phyloP scores from a whole-genome alignment of 2,113 vertebrate species.

The Rattus norvegicus region DNA sequence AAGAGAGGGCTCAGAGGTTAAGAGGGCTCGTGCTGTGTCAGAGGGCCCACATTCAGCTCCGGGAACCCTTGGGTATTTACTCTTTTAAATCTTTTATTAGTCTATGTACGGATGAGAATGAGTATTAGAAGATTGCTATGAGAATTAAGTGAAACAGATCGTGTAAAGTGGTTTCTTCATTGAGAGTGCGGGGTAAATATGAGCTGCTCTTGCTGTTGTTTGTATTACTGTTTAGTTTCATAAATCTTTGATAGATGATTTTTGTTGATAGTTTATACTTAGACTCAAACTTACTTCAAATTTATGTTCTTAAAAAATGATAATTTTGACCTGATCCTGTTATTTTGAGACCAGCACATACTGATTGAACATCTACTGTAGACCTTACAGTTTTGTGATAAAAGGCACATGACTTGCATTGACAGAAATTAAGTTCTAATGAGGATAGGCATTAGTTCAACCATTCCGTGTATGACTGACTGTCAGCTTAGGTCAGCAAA shows the following conservation, averaged over 20 bases:
- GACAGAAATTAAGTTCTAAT: background rate
- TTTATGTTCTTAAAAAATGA: background rate
- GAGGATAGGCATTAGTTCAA: background rate
- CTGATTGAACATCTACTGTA: background rate
- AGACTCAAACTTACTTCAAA: background rate
- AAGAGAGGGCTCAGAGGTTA: background rate
- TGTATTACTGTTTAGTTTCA: background rate
- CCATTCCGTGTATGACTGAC: background rate
- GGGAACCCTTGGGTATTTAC: background rate
- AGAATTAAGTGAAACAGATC: constrained; percentile 3
- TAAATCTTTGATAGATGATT: no score
- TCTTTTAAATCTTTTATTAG: background rate
- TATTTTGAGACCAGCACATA: background rate
- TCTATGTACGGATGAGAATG: background rate
- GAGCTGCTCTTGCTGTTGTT: background rate
- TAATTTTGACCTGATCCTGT: background rate
- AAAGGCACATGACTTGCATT: background rate
- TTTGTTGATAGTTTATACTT: background rate
- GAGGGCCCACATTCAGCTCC: background rate
- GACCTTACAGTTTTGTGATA: background rate
- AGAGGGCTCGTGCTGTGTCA: background rate
- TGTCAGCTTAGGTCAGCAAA: background rate
- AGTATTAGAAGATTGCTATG: background rate
- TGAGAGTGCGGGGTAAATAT: background rate
- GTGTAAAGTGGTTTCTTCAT: background rate